Conservation (phyloP, 2,888 invertebrate genomes). For the Autographa gamma region DNA sequence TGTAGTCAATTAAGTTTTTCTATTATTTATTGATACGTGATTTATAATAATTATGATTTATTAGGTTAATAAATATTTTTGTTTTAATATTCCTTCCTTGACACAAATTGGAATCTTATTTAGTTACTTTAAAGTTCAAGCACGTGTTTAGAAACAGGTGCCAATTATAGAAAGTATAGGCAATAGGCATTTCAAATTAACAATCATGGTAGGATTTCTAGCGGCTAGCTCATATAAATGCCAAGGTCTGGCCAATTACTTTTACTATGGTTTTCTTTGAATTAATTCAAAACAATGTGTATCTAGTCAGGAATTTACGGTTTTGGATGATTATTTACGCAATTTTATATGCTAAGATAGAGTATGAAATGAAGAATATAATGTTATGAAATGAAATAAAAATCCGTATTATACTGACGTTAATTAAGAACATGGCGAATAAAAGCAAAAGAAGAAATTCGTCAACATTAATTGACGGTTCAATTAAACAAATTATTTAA, state of each 20-base stretch:
- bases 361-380: no score
- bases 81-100: not conserved
- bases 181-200: not conserved
- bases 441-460: no score
- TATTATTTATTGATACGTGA: no score
- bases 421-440: no score
- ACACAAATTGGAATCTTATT: not conserved
- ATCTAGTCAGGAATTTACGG: not conserved
- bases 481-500: no score
- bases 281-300: not conserved
- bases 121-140: not conserved
- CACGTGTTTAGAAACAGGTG: not conserved
- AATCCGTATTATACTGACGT: no score
- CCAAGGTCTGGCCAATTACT: conserved; percentile 1
- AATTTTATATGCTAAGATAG: no score
- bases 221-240: not conserved
- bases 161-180: conserved; percentile 4
- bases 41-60: not conserved
- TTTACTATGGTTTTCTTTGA: not conserved
- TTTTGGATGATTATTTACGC: no score
- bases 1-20: no score
- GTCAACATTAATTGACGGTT: no score
- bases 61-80: not conserved
- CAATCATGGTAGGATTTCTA: not conserved
- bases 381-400: no score